Percentiles rank a stretch among this genome's conserved stretches.
phyloP scores from a whole-genome alignment of 2,113 vertebrate genomes.

The Leucosticte australis region DNA sequence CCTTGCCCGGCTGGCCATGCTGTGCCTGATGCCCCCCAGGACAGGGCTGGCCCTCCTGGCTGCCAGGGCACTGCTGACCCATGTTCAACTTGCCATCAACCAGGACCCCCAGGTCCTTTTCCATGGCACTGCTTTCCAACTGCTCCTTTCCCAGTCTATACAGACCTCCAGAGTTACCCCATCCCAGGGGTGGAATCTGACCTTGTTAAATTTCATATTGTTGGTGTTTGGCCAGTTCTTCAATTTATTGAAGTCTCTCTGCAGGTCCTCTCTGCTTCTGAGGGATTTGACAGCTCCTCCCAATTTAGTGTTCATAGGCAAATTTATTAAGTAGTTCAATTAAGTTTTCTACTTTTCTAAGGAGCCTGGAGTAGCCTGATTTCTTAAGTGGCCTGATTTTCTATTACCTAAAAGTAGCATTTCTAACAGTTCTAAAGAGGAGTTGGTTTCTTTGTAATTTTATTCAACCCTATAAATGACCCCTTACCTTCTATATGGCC shows the following conservation, averaged over 20 bases:
- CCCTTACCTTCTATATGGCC: background rate
- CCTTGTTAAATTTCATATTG: background rate
- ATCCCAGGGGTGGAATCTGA: accelerated
- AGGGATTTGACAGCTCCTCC: accelerated
- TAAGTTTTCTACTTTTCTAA: background rate
- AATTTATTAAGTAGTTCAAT: background rate
- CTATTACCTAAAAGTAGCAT: background rate
- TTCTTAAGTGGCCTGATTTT: background rate
- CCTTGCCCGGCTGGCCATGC: accelerated
- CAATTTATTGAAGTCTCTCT: background rate
- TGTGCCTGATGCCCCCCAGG: background rate
- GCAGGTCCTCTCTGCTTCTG: background rate
- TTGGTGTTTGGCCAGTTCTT: background rate
- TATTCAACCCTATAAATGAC: background rate
- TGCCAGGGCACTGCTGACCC: background rate
- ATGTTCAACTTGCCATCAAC: accelerated
- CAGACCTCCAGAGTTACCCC: accelerated
- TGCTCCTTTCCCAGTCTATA: background rate
- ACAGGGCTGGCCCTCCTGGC: background rate
- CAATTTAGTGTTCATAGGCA: background rate
- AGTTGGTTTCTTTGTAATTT: background rate
- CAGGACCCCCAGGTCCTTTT: accelerated
- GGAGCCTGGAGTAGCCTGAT: background rate
- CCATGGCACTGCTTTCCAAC: accelerated
- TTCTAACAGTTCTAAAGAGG: background rate